phyloP scores from a whole-genome alignment of 1,140 invertebrate genomes.

The Drosophila murphyi region DNA sequence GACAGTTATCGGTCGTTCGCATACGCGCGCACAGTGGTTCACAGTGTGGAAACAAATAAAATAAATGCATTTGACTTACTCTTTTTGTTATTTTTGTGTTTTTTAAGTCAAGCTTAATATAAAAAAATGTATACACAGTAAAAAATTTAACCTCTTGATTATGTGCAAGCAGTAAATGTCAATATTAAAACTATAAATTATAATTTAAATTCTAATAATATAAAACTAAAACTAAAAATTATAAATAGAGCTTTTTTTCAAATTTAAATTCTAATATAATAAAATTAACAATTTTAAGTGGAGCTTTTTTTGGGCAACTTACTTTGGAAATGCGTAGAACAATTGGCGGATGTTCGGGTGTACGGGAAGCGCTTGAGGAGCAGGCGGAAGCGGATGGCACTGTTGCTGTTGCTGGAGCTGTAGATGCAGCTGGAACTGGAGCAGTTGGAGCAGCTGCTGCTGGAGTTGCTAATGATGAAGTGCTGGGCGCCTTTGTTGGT shows the following conservation, averaged over 20 bases:
- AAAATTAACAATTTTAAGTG: not conserved
- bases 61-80: not conserved
- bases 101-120: too few species aligned
- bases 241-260: too few species aligned
- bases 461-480: not conserved
- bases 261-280: not conserved
- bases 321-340: slow-evolving; percentile 87
- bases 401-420: not conserved
- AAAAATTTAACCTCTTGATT: too few species aligned
- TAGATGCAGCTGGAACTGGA: slow-evolving; percentile 8
- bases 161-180: too few species aligned
- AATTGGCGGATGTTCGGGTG: slow-evolving; percentile 86
- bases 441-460: slow-evolving; percentile 74
- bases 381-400: slow-evolving; percentile 40
- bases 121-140: too few species aligned
- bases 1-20: slow-evolving; percentile 3
- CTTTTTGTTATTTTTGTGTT: not conserved
- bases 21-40: slow-evolving; percentile 9
- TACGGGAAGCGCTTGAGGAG: slow-evolving; percentile 70
- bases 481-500: slow-evolving; percentile 59
- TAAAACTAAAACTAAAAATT: too few species aligned
- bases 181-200: too few species aligned
- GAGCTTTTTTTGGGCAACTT: slow-evolving; percentile 15
- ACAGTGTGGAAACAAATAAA: not conserved
- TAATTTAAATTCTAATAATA: too few species aligned